Evolutionary conservation across 2,797 vertebrate species (phyloP), one percentile per base, ranked within the genome.

Genomic region (Urosaurus nigricauda): DNA sequence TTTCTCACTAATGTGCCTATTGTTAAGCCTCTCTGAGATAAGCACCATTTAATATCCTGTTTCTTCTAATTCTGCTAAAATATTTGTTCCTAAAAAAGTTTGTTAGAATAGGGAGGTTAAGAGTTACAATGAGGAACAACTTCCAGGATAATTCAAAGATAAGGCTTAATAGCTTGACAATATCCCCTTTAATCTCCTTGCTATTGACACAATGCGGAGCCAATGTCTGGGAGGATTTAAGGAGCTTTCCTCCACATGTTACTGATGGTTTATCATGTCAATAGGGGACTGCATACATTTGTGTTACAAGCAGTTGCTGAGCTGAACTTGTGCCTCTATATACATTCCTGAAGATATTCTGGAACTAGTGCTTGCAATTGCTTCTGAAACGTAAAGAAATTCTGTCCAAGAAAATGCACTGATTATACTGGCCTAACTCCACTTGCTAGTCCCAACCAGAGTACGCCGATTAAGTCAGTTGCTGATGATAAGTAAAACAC

Each of bases 241-340:
- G 32, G 85, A 95, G 95, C 94, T 95, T 95, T 92, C 89, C 87
- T 93, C 93, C 94, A 92, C 95, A 82, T 95, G 91, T 94, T 95
- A 92, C 96, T 93, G 96, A 96, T 95, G 96, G 96, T 96, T 96
- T 96, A 96, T 96, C 95, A 91, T 95, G 95, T 96, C 95, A 92
- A 93, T 91, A 94, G 94, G 84, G 91, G 90, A 84, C 90, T 90
- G 94, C 92, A 96, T 96, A 92, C 90, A 95, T 96, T 97, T 93
- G 92, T 90, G 94, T 95, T 96, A 94, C 95, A 95, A 94, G 94
- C 94, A 94, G 17, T 77, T 79, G 91, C 94, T 91, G 92, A 93
- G 95, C 94, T 93, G 90, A 90, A 92, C 93, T 95, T 86, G 86
- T 91, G 91, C 12, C 17, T 93, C 60, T 0, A 74, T 90, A 92